These are phyloP conservation scores for Spea bombifrons DNA, from an alignment of 2,113 vertebrate genomes.

Conservation along the genomic window DNA sequence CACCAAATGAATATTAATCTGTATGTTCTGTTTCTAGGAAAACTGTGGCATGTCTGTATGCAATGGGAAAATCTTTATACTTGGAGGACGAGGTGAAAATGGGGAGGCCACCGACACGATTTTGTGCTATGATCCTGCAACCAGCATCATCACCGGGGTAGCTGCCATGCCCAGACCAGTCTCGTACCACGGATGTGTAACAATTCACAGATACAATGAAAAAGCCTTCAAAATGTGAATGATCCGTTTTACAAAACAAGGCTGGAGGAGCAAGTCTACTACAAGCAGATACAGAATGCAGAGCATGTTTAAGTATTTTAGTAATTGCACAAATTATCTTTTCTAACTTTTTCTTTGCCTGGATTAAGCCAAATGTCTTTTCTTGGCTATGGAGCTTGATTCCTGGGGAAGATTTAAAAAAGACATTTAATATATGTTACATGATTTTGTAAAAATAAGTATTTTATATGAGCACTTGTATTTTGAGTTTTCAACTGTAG, in stretches of 20 bases:
- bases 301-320: neutral
- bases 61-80: conserved; percentile 96
- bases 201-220: conserved; percentile 95
- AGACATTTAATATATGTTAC: conserved; percentile 19
- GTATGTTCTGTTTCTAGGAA: conserved; percentile 69
- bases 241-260: neutral
- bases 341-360: neutral
- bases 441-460: neutral
- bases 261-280: neutral
- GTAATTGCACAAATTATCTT: neutral
- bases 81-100: conserved; percentile 88
- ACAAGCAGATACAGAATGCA: neutral
- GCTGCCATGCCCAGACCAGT: conserved; percentile 95
- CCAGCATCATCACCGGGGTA: conserved; percentile 92
- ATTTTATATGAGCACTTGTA: conserved; percentile 7
- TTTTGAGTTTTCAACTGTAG: neutral
- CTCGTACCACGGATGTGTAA: conserved; percentile 96
- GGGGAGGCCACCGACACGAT: conserved; percentile 94
- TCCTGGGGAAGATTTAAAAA: neutral
- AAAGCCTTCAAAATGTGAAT: conserved; percentile 82
- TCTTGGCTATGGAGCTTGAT: neutral
- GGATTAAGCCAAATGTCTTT: neutral
- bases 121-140: conserved; percentile 90
- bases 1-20: neutral
- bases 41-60: conserved; percentile 98